A percentile compares a stretch with the other conserved stretches of the same genome.
phyloP scores from a whole-genome alignment of 2,888 invertebrate species.

The Ectropis crepuscularia region DNA sequence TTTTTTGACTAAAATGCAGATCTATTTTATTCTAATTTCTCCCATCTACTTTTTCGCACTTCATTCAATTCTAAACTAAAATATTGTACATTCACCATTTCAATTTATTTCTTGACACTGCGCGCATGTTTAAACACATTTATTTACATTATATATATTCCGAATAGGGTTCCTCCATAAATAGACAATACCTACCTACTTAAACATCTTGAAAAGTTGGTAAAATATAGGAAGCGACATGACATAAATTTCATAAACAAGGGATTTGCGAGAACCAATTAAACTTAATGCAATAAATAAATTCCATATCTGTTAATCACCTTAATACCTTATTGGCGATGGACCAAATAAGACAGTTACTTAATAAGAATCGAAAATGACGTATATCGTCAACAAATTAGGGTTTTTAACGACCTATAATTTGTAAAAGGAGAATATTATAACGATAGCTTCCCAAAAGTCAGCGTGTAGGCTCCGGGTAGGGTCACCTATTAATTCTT shows the following conservation, averaged over 20 bases:
- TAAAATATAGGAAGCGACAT: conserved; percentile 17
- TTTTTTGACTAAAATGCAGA: no score
- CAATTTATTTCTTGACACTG: no score
- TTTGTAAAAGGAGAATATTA: conserved; percentile 44
- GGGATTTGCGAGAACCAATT: conserved; percentile 22
- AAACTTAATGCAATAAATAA: conserved; percentile 37
- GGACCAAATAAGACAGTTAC: conserved; percentile 39
- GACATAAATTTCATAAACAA: conserved; percentile 20
- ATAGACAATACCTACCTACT: not conserved
- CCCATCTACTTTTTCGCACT: no score
- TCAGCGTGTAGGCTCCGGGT: conserved; percentile 27
- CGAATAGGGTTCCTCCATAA: no score
- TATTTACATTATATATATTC: no score
- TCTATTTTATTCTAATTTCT: no score
- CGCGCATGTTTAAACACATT: no score
- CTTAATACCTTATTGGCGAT: conserved; percentile 36
- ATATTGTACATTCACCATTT: no score
- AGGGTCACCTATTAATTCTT: conserved; percentile 53
- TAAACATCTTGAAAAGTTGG: not conserved
- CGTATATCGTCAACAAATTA: conserved; percentile 38
- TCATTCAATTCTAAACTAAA: no score
- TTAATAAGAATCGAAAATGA: conserved; percentile 41
- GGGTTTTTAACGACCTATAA: conserved; percentile 44
- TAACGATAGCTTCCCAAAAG: conserved; percentile 41
- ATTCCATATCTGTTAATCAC: conserved; percentile 37